Conservation (phyloP, 2,888 invertebrate species). For the Anthophora plumipes region DNA sequence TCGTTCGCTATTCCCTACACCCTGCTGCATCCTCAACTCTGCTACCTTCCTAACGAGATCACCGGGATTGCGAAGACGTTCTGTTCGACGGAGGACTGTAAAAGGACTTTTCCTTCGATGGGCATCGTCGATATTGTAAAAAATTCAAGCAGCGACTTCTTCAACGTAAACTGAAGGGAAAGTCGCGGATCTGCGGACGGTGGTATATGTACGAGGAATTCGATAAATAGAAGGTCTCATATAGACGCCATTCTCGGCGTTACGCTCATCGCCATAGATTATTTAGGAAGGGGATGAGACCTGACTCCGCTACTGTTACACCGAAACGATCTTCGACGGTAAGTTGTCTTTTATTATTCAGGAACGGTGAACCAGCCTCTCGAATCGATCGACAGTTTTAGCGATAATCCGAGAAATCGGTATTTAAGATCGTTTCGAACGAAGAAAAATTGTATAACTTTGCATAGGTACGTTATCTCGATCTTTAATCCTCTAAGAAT, state of each 20-base stretch:
- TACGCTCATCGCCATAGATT: slow-evolving; percentile 53
- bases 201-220: slow-evolving; percentile 13
- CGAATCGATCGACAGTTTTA: slow-evolving; percentile 10
- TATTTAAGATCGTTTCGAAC: no score
- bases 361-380: slow-evolving; percentile 18
- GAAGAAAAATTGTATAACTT: no score
- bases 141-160: slow-evolving; percentile 11
- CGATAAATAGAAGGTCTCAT: slow-evolving; percentile 40
- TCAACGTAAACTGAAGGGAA: not conserved
- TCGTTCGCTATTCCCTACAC: slow-evolving; percentile 13
- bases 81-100: not conserved
- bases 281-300: slow-evolving; percentile 63
- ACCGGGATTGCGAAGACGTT: slow-evolving; percentile 11
- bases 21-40: no score
- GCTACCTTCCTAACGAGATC: slow-evolving; percentile 50
- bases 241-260: slow-evolving; percentile 34
- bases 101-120: slow-evolving; percentile 3
- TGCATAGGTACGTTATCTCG: no score
- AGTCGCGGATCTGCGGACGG: slow-evolving; percentile 14
- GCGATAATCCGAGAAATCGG: slow-evolving; percentile 35
- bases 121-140: not conserved
- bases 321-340: slow-evolving; percentile 41
- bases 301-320: slow-evolving; percentile 27
- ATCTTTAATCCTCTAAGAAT: no score
- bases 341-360: slow-evolving; percentile 67